These are phyloP conservation scores for Abrostola tripartita DNA, from an alignment of 2,888 invertebrate species.

Conservation along the genomic window DNA sequence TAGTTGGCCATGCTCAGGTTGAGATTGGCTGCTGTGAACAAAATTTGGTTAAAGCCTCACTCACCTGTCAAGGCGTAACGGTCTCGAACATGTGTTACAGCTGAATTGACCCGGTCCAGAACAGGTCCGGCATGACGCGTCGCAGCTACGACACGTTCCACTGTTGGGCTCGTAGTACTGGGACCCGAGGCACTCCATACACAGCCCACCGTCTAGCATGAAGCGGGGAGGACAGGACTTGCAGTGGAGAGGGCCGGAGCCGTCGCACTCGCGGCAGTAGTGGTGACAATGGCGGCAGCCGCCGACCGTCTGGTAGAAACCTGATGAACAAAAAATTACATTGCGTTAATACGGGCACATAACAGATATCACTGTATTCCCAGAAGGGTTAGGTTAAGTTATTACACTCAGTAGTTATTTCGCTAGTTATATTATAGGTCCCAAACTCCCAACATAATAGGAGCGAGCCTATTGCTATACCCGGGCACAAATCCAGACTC, in stretches of 20 bases:
- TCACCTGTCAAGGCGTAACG: conserved; percentile 89
- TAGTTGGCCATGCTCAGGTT: too few species aligned
- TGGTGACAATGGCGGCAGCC: conserved; percentile 97
- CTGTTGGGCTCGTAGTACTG: conserved; percentile 92
- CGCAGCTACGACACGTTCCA: conserved; percentile 91
- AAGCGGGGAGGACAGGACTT: conserved; percentile 92
- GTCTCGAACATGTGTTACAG: conserved; percentile 90
- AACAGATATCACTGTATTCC: too few species aligned
- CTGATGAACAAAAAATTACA: conserved; percentile 52
- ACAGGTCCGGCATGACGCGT: conserved; percentile 89
- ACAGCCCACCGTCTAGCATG: conserved; percentile 92
- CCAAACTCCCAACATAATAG: too few species aligned
- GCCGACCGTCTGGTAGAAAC: conserved; percentile 94
- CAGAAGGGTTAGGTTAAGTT: too few species aligned
- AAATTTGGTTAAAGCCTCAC: conserved; percentile 19
- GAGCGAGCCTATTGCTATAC: too few species aligned
- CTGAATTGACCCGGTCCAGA: conserved; percentile 91
- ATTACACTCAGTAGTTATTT: too few species aligned
- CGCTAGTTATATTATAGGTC: too few species aligned
- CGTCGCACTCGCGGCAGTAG: conserved; percentile 95
- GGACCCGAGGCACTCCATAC: conserved; percentile 92
- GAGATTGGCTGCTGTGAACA: too few species aligned
- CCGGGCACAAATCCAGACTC: too few species aligned
- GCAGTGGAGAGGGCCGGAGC: conserved; percentile 92
- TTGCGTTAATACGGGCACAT: too few species aligned